Evolutionary conservation across 2,797 vertebrate genomes (phyloP).

Genomic region (Pitangus sulphuratus): DNA sequence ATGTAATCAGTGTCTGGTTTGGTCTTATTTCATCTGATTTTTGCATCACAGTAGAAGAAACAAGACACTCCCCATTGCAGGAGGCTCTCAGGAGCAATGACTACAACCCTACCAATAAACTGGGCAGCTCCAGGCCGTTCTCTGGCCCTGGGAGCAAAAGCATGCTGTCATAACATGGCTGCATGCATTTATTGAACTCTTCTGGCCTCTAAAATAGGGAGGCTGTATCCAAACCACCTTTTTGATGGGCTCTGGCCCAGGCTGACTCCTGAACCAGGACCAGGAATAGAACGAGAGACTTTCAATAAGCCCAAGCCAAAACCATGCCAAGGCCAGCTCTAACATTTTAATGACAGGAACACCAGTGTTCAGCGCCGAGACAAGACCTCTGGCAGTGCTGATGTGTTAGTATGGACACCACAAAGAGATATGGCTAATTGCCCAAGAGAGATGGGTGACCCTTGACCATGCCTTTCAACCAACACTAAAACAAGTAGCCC

Average conservation of each 20-base stretch:
- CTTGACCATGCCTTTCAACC: not conserved
- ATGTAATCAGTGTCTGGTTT: not conserved
- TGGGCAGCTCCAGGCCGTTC: not conserved
- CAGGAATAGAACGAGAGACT: not conserved
- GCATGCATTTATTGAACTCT: conserved; percentile 31
- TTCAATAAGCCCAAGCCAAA: not conserved
- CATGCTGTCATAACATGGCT: conserved; percentile 10
- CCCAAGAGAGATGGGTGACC: not conserved
- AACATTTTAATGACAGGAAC: not conserved
- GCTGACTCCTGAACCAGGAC: not conserved
- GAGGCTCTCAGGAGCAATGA: not conserved
- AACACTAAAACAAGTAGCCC: not conserved
- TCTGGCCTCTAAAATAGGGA: not conserved
- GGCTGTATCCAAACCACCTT: not conserved
- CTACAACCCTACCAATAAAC: not conserved
- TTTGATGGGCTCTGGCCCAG: not conserved
- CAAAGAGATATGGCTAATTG: not conserved
- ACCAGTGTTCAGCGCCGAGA: not conserved
- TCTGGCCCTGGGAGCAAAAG: not conserved
- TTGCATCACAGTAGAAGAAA: conserved; percentile 7
- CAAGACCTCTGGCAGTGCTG: not conserved
- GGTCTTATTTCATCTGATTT: not conserved
- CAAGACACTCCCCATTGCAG: not conserved
- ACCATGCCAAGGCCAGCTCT: not conserved
- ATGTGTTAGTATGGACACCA: not conserved